These are phyloP conservation scores for Hymenochirus boettgeri DNA, from an alignment of 2,113 vertebrate genomes.

Conservation along the genomic window DNA sequence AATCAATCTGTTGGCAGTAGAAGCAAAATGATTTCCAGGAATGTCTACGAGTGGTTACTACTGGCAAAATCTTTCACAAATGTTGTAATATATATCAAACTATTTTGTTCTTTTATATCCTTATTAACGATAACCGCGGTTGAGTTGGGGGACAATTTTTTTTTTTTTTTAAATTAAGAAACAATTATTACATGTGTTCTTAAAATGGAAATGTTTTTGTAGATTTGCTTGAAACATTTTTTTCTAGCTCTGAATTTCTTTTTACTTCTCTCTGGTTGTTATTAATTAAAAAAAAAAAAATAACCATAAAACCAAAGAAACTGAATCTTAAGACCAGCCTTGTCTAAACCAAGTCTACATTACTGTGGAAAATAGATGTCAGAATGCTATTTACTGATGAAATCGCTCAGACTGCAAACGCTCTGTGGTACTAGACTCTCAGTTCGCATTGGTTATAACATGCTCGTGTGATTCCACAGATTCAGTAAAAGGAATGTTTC, in stretches of 20 bases:
- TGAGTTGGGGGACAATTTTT: neutral
- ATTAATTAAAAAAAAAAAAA: constrained; percentile 15
- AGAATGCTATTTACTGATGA: constrained; percentile 24
- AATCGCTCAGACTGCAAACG: constrained; percentile 15
- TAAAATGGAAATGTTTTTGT: neutral
- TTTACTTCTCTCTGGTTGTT: constrained; percentile 2
- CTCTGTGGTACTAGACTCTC: too few species aligned
- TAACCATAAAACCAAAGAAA: constrained; percentile 6
- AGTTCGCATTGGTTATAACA: too few species aligned
- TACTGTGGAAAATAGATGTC: constrained; percentile 37
- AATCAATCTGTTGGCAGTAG: too few species aligned
- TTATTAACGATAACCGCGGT: neutral
- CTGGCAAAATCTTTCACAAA: neutral
- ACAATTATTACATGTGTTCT: neutral
- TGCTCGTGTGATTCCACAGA: too few species aligned
- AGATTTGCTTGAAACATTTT: neutral
- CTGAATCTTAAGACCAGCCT: constrained; percentile 8
- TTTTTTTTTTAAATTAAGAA: neutral
- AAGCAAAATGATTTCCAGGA: neutral
- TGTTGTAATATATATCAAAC: too few species aligned
- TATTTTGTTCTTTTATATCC: neutral
- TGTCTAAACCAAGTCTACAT: constrained; percentile 10
- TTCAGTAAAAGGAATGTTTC: too few species aligned
- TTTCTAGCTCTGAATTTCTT: neutral
- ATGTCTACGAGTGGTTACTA: neutral